A percentile compares a stretch with the other conserved stretches of the same genome.
phyloP scores from a whole-genome alignment of 2,797 vertebrate genomes.

The Eulemur coronatus region DNA sequence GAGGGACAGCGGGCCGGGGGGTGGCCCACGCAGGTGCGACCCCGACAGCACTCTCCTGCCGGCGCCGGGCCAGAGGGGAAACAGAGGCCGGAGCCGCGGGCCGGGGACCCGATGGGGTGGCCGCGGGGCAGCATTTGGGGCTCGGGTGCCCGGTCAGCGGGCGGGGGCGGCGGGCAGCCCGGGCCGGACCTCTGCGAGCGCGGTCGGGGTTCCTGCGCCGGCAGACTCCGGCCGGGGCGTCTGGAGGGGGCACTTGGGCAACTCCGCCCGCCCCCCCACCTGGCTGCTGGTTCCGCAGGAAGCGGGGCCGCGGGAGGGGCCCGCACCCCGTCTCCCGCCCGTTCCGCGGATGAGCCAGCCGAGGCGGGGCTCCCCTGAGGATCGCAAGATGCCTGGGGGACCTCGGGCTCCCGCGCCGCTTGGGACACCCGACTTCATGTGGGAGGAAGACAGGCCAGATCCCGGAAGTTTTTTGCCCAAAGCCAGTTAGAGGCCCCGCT shows the following conservation, averaged over 20 bases:
- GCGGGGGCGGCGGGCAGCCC: neutral
- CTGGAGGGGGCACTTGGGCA: neutral
- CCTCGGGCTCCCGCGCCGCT: fast-evolving
- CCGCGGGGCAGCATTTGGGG: neutral
- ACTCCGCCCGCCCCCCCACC: too few species aligned
- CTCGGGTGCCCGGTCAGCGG: neutral
- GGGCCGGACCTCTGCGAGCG: neutral
- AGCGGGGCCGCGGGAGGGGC: neutral
- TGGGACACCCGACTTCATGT: neutral
- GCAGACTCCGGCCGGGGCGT: neutral
- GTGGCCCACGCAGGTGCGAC: neutral
- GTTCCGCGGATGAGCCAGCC: fast-evolving
- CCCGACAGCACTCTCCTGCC: neutral
- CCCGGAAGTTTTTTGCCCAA: neutral
- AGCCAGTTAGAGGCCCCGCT: too few species aligned
- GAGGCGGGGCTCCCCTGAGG: neutral
- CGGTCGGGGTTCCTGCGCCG: neutral
- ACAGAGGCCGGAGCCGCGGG: neutral
- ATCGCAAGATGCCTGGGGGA: neutral
- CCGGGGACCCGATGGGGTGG: neutral
- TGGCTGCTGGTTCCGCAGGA: neutral
- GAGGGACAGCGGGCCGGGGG: neutral
- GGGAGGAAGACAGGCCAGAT: neutral
- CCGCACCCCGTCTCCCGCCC: neutral
- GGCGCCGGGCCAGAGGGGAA: neutral